Percentiles rank a stretch among this genome's conserved stretches.
phyloP scores from a whole-genome alignment of 2,113 vertebrate species.

The Lagopus leucura region DNA sequence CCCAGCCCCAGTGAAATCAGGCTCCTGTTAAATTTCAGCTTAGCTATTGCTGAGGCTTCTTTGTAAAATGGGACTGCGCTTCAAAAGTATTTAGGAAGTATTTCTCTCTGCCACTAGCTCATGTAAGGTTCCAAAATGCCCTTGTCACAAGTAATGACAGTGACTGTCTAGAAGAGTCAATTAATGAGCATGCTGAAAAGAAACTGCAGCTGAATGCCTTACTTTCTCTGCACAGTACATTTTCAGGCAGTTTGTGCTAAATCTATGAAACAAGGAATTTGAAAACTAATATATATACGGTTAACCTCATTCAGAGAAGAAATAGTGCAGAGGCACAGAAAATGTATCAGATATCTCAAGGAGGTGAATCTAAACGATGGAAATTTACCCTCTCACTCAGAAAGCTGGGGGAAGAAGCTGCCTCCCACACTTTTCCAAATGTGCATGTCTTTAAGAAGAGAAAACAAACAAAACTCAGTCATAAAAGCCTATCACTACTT shows the following conservation, averaged over 20 bases:
- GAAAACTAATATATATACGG: not conserved
- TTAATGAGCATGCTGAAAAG: not conserved
- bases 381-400: not conserved
- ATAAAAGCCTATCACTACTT: not conserved
- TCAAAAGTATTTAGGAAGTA: not conserved
- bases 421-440: not conserved
- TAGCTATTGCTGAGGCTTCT: not conserved
- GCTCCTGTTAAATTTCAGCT: not conserved
- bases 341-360: not conserved
- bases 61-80: not conserved
- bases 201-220: not conserved
- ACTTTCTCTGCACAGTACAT: not conserved
- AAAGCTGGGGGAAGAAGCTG: not conserved
- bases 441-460: not conserved
- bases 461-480: not conserved
- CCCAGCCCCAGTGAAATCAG: not conserved
- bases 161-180: conserved; percentile 1
- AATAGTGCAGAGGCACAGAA: not conserved
- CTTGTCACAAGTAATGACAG: conserved; percentile 11
- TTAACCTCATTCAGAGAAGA: not conserved
- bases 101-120: not conserved
- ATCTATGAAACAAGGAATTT: not conserved
- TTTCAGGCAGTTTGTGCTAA: not conserved
- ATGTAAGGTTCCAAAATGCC: not conserved
- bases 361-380: not conserved